Conservation (phyloP, 2,113 vertebrate genomes). For the Halichoerus grypus region DNA sequence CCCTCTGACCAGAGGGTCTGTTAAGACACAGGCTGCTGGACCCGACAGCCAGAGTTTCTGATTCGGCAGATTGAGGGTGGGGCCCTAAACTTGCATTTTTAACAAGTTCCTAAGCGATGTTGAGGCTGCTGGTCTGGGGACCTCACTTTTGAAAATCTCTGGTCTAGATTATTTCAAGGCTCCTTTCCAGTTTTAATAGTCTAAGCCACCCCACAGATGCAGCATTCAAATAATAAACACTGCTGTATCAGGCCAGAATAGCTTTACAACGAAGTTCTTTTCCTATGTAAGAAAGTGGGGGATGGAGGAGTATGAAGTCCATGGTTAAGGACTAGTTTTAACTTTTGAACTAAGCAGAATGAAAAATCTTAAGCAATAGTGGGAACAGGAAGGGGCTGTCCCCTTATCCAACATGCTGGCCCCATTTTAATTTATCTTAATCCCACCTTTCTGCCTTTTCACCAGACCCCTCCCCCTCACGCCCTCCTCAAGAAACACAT, state of each 20-base stretch:
- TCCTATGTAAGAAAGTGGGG: not conserved
- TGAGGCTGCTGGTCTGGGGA: not conserved
- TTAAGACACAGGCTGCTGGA: not conserved
- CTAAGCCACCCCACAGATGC: not conserved
- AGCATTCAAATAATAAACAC: slow-evolving; percentile 42
- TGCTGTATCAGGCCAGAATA: not conserved
- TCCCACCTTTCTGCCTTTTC: slow-evolving; percentile 86
- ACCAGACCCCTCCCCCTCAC: slow-evolving; percentile 78
- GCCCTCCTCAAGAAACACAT: slow-evolving; percentile 86
- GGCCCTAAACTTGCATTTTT: slow-evolving; percentile 1
- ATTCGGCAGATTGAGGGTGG: not conserved
- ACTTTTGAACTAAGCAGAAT: slow-evolving; percentile 68
- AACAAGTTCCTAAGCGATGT: slow-evolving; percentile 1
- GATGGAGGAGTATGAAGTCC: not conserved
- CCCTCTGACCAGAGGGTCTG: not conserved
- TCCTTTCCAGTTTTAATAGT: slow-evolving; percentile 46
- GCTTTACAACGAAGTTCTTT: slow-evolving; percentile 50
- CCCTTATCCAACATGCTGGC: slow-evolving; percentile 73
- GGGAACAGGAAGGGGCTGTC: slow-evolving; percentile 69
- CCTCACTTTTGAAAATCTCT: slow-evolving; percentile 14
- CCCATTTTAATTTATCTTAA: slow-evolving; percentile 86
- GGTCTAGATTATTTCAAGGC: slow-evolving; percentile 23
- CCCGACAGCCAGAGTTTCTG: not conserved
- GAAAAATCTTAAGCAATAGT: slow-evolving; percentile 74
- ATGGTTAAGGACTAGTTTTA: slow-evolving; percentile 55